These are phyloP conservation scores for Enteromius anoplus DNA, from an alignment of 2,797 vertebrate genomes.

Conservation along the genomic window DNA sequence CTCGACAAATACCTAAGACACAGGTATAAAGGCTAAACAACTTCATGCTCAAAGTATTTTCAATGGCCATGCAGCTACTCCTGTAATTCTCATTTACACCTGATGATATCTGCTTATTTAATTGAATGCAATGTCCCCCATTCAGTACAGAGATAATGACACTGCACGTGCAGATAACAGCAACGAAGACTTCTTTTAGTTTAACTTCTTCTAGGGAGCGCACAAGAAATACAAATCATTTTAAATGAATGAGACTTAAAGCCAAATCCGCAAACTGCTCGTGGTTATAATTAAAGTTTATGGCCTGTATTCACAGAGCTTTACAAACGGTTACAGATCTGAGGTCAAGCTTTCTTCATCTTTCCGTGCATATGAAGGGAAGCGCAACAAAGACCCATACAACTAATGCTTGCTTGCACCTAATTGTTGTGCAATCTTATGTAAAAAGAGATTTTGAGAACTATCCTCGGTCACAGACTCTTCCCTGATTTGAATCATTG, in stretches of 20 bases:
- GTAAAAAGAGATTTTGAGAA: background rate
- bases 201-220: background rate
- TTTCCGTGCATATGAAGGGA: background rate
- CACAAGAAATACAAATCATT: slow-evolving; percentile 19
- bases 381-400: background rate
- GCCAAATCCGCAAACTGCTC: slow-evolving; percentile 24
- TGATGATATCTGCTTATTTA: background rate
- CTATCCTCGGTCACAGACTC: background rate
- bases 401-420: background rate
- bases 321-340: slow-evolving; percentile 14
- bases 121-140: background rate
- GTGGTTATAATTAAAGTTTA: slow-evolving; percentile 26
- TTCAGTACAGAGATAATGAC: background rate
- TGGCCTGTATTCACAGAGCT: slow-evolving; percentile 26
- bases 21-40: background rate
- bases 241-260: slow-evolving; percentile 24
- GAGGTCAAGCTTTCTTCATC: slow-evolving; percentile 1
- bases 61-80: background rate
- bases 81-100: background rate
- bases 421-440: background rate
- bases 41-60: background rate
- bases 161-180: background rate
- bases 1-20: background rate
- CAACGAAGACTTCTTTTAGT: background rate
- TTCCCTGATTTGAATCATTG: background rate